phyloP scores from a whole-genome alignment of 2,113 vertebrate genomes.

The Notothenia coriiceps region DNA sequence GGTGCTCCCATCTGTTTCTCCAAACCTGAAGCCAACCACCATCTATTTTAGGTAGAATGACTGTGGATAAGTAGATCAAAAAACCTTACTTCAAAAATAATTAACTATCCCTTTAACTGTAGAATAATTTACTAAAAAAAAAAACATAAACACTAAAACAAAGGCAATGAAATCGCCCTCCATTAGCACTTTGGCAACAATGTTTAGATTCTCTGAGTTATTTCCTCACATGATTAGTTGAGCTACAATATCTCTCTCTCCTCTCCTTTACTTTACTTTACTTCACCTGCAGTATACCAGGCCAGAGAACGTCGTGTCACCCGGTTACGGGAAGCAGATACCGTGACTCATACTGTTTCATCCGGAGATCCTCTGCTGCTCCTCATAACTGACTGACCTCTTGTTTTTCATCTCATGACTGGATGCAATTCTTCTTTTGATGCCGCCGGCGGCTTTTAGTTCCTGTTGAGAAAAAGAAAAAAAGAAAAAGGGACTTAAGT shows the following conservation, averaged over 20 bases:
- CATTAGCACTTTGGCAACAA: constrained; percentile 19
- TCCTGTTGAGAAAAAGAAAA: constrained; percentile 52
- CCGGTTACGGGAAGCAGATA: not conserved
- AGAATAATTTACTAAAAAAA: constrained; percentile 56
- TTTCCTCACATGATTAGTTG: not conserved
- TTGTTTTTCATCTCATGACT: constrained; percentile 73
- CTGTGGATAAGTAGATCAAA: no score
- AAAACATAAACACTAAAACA: not conserved
- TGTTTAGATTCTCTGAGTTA: not conserved
- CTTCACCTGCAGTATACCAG: not conserved
- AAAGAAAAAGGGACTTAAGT: not conserved
- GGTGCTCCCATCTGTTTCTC: no score
- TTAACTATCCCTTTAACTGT: not conserved
- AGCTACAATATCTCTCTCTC: constrained; percentile 1
- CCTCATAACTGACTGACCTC: not conserved
- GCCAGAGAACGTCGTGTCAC: not conserved
- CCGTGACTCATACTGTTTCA: constrained; percentile 28
- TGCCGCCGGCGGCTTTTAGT: constrained; percentile 62
- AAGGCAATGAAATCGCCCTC: not conserved
- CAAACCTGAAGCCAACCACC: no score
- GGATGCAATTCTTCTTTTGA: constrained; percentile 84
- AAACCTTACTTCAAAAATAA: no score
- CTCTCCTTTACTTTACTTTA: not conserved
- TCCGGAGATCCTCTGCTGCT: not conserved
- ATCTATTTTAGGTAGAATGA: no score